Percentiles rank a stretch among this genome's conserved stretches.
Evolutionary conservation across 2,888 invertebrate genomes (phyloP).

Genomic region (Panorpa germanica): DNA sequence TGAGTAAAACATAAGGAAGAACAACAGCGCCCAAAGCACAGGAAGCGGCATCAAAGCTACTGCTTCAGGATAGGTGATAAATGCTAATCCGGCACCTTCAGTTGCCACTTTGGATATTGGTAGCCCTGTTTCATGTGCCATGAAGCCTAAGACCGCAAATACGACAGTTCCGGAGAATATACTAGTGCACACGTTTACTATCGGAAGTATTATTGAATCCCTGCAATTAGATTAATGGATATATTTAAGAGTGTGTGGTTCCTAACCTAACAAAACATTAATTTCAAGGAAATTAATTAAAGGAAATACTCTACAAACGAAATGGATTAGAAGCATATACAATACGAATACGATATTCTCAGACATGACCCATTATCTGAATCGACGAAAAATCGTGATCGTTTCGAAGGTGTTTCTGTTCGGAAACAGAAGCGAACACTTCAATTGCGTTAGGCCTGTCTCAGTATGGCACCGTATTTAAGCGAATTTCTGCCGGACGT

Average conservation of each 20-base stretch:
- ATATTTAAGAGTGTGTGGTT: too few relatives aligned
- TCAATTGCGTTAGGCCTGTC: background rate
- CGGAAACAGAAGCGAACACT: constrained; percentile 15
- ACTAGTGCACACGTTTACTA: constrained; percentile 55
- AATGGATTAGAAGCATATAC: too few relatives aligned
- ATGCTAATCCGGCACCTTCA: constrained; percentile 60
- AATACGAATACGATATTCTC: too few relatives aligned
- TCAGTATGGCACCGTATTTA: too few relatives aligned
- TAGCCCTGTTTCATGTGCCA: constrained; percentile 48
- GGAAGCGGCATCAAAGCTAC: constrained; percentile 55
- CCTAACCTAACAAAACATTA: too few relatives aligned
- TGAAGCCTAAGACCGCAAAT: constrained; percentile 59
- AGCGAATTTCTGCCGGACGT: too few relatives aligned
- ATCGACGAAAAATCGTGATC: too few relatives aligned
- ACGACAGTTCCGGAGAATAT: constrained; percentile 66
- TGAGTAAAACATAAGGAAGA: constrained; percentile 68
- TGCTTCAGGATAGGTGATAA: constrained; percentile 63
- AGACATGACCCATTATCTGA: too few relatives aligned
- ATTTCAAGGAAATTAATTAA: too few relatives aligned
- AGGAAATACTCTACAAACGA: too few relatives aligned
- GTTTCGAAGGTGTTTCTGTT: too few relatives aligned
- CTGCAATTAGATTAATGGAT: too few relatives aligned
- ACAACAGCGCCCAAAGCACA: constrained; percentile 57
- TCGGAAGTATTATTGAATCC: constrained; percentile 49
- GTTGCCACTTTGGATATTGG: constrained; percentile 59